These are phyloP conservation scores for Lemur catta DNA, from an alignment of 2,797 vertebrate genomes.

Conservation along the genomic window DNA sequence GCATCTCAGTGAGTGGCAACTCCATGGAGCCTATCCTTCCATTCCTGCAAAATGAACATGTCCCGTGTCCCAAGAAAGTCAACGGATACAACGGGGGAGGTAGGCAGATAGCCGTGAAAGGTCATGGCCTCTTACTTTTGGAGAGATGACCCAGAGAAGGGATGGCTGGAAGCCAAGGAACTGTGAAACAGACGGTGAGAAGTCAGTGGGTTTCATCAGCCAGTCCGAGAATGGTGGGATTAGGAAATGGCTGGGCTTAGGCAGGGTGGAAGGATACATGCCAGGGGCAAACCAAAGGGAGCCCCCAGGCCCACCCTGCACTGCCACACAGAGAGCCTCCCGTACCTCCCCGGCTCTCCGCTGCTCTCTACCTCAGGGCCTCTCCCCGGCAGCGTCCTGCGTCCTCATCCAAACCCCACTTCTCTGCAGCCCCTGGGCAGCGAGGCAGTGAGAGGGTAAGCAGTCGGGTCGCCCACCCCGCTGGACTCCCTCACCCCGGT, in stretches of 20 bases:
- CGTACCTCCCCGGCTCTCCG: accelerated
- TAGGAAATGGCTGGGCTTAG: not conserved
- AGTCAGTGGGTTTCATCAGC: not conserved
- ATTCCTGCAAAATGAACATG: not conserved
- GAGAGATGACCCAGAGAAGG: not conserved
- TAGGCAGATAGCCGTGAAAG: not conserved
- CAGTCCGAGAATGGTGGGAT: not conserved
- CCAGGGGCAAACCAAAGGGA: not conserved
- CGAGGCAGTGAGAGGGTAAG: not conserved
- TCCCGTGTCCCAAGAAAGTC: not conserved
- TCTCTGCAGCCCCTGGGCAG: not conserved
- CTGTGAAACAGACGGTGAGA: not conserved
- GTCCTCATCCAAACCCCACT: not conserved
- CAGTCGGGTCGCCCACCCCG: accelerated
- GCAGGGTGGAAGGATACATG: not conserved
- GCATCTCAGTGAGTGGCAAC: not conserved
- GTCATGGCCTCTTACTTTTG: not conserved
- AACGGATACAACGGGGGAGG: not conserved
- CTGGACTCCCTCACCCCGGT: accelerated
- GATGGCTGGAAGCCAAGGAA: not conserved
- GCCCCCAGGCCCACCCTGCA: not conserved
- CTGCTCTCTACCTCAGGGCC: not conserved
- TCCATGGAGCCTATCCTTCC: not conserved
- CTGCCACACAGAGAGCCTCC: accelerated
- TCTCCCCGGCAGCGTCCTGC: no score